Evolutionary conservation across 2,113 vertebrate species (phyloP), one percentile per base, ranked within the genome.

Genomic region (Oncorhynchus tshawytscha): DNA sequence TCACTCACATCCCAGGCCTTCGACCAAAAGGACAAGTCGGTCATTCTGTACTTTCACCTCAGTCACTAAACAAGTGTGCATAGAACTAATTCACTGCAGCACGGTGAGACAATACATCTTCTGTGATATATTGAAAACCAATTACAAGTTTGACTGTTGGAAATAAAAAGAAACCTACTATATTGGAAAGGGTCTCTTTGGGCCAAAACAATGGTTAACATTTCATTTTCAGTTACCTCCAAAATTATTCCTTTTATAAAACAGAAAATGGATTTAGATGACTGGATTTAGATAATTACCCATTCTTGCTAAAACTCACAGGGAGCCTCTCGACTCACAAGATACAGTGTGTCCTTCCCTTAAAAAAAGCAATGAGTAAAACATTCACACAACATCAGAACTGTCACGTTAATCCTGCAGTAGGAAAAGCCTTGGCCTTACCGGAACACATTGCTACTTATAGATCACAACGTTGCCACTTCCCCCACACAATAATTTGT

Each of bases 401-500:
- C 22, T 74, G n/a, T 71, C 73, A 75, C 51, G 71, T 75, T 45
- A 67, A n/a, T 60, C 22, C 66, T 66, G 27, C 69, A 59, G 62
- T 75, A 65, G 66, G 18, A 64, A 79, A 60, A 82, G 74, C 34
- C 24, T 51, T 70, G 16, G 31, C 62, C 22, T 75, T 8, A 48
- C 66, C 51, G 39, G 49, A 72, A 34, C 69, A 71, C n/a, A 67
- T 74, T 51, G 5, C 68, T 57, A 39, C 18, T 70, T 70, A 59
- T 20, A 62, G 59, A 39, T 11, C 16, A 67, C 25, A 34, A 68
- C 31, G 31, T 15, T 18, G 25, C 20, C 29, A 34, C 67, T 34
- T 70, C 77, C 51, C 51, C 51, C 81, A 85, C 82, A 85, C 78
- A 87, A 76, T n/a, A 74, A 24, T 71, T 25, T 65, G 57, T 83